Conservation (phyloP, 64 coral and sea anemone genomes). For the Pocillopora damicornis region DNA sequence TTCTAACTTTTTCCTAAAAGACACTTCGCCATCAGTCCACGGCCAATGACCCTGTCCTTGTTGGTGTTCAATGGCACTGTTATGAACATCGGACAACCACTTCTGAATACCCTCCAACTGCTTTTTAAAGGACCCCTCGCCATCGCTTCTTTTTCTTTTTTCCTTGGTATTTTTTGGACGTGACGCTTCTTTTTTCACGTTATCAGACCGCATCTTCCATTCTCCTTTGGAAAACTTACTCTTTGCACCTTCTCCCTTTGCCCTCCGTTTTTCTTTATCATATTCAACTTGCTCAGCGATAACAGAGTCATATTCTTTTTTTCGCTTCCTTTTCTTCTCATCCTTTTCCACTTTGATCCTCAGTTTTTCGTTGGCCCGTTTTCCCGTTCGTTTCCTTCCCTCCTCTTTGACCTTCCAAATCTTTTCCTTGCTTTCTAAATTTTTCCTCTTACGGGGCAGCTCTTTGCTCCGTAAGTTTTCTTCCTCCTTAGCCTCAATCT, state of each 20-base stretch:
- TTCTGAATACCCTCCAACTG: slow-evolving; percentile 7
- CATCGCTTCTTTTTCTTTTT: background rate
- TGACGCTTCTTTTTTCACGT: background rate
- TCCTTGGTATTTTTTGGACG: background rate
- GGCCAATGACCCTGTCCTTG: background rate
- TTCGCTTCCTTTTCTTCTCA: background rate
- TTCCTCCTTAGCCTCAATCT: no score
- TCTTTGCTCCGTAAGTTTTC: no score
- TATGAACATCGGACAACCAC: slow-evolving; percentile 4
- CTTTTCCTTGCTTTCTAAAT: no score
- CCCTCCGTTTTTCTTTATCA: slow-evolving; percentile 41
- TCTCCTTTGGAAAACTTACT: background rate
- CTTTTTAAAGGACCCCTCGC: background rate
- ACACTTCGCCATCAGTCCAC: background rate
- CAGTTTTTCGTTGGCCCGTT: background rate
- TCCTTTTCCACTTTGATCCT: background rate
- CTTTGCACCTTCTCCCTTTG: slow-evolving; percentile 11
- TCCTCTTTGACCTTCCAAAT: background rate
- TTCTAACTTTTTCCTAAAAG: slow-evolving; percentile 6
- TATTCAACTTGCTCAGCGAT: slow-evolving; percentile 36
- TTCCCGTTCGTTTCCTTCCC: background rate
- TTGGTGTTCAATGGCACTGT: background rate
- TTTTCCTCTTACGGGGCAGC: no score
- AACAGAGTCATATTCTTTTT: slow-evolving; percentile 27
- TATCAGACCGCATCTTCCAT: background rate